Base-by-base conservation (phyloP, 2,888 invertebrate genomes). In the Synanthedon andrenaeformis region DNA sequence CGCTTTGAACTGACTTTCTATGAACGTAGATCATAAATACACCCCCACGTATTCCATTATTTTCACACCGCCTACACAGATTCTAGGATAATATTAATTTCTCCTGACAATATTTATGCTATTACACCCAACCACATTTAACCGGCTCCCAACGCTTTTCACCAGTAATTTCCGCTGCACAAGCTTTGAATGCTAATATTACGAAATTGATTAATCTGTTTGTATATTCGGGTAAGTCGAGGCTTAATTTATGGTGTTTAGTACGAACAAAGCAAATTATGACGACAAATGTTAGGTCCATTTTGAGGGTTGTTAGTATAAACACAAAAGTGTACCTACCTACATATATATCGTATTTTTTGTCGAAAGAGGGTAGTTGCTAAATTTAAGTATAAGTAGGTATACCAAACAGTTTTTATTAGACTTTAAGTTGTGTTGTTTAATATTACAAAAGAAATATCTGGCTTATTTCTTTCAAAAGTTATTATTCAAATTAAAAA, bases 161-260 rank as follows among this genome's bases (percentile, higher is more conserved):
- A 55, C 28, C 41, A 14, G 13, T 51, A 49, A 51, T 52, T 49
- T 51, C 17, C 49, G 45, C 45, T 13, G 13, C 14, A 45, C 45
- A 14, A 45, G 45, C 45, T 45, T 45, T 54, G 23, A 23, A 52
- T 54, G 48, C 49, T 52, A 52, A 51, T 55, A 35, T 14, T 14
- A 49, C 45, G 11, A 41, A 52, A 42, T 45, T 45, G 42, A 51
- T 55, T 55, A 52, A 55, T 51, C 52, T 49, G 52, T 52, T 52
- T 51, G 52, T 52, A 52, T 12, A 41, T 41, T 53, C 51, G 48
- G 53, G 17, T 49, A 53, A 53, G 53, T 53, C 41, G 19, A 19
- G 14, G 49, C 49, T 13, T 53, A 53, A 49, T 53, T 53, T 28
- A 51, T 13, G 12, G 35, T 51, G 35, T 13, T 41, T 51, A 51